Evolutionary conservation across 2,113 vertebrate species (phyloP).

Genomic region (Larimichthys crocea): DNA sequence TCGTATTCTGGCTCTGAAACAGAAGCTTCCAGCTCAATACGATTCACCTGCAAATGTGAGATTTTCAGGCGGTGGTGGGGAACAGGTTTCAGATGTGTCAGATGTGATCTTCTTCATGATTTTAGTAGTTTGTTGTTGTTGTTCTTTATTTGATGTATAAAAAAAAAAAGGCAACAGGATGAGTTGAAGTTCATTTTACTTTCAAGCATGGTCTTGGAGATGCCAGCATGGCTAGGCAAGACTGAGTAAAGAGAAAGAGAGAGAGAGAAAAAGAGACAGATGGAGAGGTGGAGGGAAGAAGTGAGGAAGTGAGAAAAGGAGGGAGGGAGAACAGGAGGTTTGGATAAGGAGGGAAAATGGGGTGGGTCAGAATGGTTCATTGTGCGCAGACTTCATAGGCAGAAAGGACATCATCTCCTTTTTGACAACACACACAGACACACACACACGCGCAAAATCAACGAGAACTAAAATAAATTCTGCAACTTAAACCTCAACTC

Average conservation of each 20-base stretch:
- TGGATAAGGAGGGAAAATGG: constrained; percentile 32
- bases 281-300: constrained; percentile 39
- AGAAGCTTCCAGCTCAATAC: constrained; percentile 21
- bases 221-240: constrained; percentile 9
- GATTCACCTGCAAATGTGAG: constrained; percentile 5
- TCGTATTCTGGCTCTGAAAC: constrained; percentile 8
- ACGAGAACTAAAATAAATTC: constrained; percentile 1
- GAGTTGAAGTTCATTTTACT: constrained; percentile 11
- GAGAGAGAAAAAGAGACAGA: constrained; percentile 28
- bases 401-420: constrained; percentile 55
- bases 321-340: constrained; percentile 33
- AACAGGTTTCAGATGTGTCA: constrained; percentile 8
- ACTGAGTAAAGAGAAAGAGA: constrained; percentile 25
- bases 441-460: neutral
- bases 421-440: constrained; percentile 16
- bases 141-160: neutral
- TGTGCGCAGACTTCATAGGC: constrained; percentile 36
- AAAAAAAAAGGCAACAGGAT: constrained; percentile 5
- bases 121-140: constrained; percentile 3
- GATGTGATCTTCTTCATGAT: neutral
- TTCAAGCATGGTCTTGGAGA: constrained; percentile 22
- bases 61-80: neutral
- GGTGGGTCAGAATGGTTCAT: constrained; percentile 36
- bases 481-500: neutral
- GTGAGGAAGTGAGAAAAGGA: constrained; percentile 3